Evolutionary conservation across 2,113 vertebrate species (phyloP), one percentile per base, ranked within the genome.

Genomic region (Lepus americanus): DNA sequence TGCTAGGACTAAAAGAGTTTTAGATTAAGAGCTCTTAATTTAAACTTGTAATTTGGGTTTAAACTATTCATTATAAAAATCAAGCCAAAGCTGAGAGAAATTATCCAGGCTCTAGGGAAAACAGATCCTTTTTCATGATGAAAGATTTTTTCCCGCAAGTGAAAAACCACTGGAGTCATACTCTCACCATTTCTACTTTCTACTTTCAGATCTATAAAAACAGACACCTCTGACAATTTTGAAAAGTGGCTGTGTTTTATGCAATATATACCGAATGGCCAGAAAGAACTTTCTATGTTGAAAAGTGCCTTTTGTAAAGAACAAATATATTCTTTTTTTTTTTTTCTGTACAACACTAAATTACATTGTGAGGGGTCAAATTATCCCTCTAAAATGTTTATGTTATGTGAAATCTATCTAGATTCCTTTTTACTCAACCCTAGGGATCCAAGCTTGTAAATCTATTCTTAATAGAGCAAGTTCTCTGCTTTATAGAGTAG

Each of bases 41-140:
- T 96, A 29, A 97, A 95, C 79, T 96, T 98, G 27, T 95, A 97
- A 96, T 97, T 97, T 95, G 90, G 44, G 70, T 96, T 97, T 82
- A 97, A 93, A 89, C 14, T 77, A 3, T 89, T 98, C 83, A 73
- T 94, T 98, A 95, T 90, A 84, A 95, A 97, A 97, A 96, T 97
- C 90, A 96, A 96, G 44, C 19, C 96, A 53, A 82, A 88, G 70
- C 73, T 94, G 29, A 85, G 49, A 94, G 90, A 96, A 98, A 96
- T 96, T 93, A 96, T 19, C 94, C 72, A 69, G 66, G 23, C 67
- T 90, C 96, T 95, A 82, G 86, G 49, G 61, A 97, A 96, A 95
- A 72, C 92, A 97, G 81, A 96, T 29, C 49, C 39, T 95, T 67
- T 91, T 94, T 96, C 97, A 96, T 81, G 78, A 86, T 97, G 92